phyloP scores from a whole-genome alignment of 2,113 vertebrate genomes.

The Saiga tatarica region DNA sequence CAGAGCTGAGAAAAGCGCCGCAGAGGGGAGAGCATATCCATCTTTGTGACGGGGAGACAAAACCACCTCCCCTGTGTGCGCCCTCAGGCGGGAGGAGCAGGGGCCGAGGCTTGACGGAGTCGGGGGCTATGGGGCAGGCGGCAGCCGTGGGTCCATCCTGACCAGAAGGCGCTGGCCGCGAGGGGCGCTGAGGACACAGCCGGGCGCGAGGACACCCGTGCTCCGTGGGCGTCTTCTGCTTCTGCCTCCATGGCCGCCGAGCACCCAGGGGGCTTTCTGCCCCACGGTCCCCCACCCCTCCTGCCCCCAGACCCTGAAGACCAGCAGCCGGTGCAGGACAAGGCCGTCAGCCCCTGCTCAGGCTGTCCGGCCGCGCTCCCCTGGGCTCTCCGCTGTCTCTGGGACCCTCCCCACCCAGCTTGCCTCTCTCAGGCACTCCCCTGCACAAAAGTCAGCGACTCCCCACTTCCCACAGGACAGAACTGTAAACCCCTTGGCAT shows the following conservation, averaged over 20 bases:
- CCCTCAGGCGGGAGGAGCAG: constrained; percentile 37
- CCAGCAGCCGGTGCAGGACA: no score
- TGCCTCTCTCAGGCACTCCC: neutral
- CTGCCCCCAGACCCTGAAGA: neutral
- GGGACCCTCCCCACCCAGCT: no score
- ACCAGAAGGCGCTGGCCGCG: constrained; percentile 48
- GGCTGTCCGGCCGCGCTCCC: neutral
- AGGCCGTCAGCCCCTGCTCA: neutral
- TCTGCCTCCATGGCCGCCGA: neutral
- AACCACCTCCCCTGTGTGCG: constrained; percentile 38
- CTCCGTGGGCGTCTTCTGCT: neutral
- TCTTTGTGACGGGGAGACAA: constrained; percentile 70
- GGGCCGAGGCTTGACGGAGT: constrained; percentile 40
- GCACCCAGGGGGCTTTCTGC: neutral
- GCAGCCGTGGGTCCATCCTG: constrained; percentile 34
- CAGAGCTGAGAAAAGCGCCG: constrained; percentile 24
- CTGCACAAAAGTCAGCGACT: neutral
- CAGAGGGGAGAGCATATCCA: constrained; percentile 52
- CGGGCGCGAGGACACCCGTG: neutral
- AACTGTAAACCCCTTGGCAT: neutral
- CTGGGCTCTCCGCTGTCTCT: neutral
- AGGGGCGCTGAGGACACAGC: constrained; percentile 15
- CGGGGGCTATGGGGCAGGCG: constrained; percentile 10
- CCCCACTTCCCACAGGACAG: neutral
- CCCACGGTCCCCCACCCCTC: neutral